Evolutionary conservation across 1,140 invertebrate species (phyloP).

Genomic region (Calephelis virginiensis): DNA sequence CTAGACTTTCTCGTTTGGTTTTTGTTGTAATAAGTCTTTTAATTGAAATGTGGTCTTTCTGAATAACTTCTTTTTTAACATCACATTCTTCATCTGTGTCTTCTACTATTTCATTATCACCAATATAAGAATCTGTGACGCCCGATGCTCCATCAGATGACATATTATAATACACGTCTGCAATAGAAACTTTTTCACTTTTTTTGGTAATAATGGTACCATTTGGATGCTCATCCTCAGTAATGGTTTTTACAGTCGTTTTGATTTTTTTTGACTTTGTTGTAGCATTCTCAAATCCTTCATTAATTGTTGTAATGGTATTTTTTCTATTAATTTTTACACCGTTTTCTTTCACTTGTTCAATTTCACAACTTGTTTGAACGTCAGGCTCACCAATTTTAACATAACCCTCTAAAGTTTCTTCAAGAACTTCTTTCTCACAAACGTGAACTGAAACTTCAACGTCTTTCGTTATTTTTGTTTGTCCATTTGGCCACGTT

Average conservation of each 20-base stretch:
- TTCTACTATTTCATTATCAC: conserved; percentile 67
- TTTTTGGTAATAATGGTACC: conserved; percentile 69
- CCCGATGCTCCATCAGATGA: conserved; percentile 36
- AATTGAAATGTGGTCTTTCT: conserved; percentile 52
- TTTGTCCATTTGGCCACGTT: conserved; percentile 59
- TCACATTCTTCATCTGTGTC: conserved; percentile 64
- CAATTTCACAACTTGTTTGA: conserved; percentile 42
- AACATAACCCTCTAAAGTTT: conserved; percentile 59
- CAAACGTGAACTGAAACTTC: conserved; percentile 67
- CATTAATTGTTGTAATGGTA: conserved; percentile 54
- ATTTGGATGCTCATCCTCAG: conserved; percentile 71
- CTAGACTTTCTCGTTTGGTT: conserved; percentile 71
- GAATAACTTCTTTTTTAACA: conserved; percentile 61
- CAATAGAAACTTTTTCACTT: conserved; percentile 68
- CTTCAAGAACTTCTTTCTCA: conserved; percentile 49
- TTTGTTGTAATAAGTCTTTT: conserved; percentile 71
- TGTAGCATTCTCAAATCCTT: conserved; percentile 57
- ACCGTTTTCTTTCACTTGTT: conserved; percentile 54
- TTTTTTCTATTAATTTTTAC: conserved; percentile 58
- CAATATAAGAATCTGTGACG: conserved; percentile 41
- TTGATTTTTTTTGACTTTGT: conserved; percentile 62
- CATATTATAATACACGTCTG: conserved; percentile 53
- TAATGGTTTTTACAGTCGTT: conserved; percentile 60
- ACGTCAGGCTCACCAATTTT: conserved; percentile 53
- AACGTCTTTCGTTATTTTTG: conserved; percentile 67